Conservation (phyloP, 1,140 invertebrate species). For the Penaeus vannamei region DNA sequence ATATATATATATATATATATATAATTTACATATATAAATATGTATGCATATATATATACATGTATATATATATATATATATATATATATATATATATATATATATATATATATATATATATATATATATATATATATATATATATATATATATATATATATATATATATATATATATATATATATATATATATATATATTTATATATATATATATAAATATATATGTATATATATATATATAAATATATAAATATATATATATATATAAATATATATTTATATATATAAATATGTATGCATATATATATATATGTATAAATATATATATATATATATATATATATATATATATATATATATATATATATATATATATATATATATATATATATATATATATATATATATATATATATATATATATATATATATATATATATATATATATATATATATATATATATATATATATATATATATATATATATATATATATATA, state of each 20-base stretch:
- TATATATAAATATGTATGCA: neutral
- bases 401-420: conserved; percentile 23
- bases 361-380: conserved; percentile 28
- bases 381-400: neutral
- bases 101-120: too few relatives aligned
- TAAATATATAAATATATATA: neutral
- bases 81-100: too few relatives aligned
- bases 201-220: neutral
- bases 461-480: conserved; percentile 26
- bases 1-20: neutral
- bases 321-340: conserved; percentile 52
- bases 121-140: too few relatives aligned
- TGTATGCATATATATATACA: too few relatives aligned
- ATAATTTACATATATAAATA: too few relatives aligned
- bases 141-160: too few relatives aligned
- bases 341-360: conserved; percentile 53
- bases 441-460: conserved; percentile 33
- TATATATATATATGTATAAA: conserved; percentile 31
- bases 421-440: conserved; percentile 33
- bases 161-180: too few relatives aligned
- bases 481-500: conserved; percentile 22
- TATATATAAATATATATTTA: conserved; percentile 10
- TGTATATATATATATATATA: too few relatives aligned
- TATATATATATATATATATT: neutral
- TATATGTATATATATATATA: conserved; percentile 26